Base-by-base conservation (phyloP, 2,888 invertebrate genomes). In the Apocheima hispidaria region DNA sequence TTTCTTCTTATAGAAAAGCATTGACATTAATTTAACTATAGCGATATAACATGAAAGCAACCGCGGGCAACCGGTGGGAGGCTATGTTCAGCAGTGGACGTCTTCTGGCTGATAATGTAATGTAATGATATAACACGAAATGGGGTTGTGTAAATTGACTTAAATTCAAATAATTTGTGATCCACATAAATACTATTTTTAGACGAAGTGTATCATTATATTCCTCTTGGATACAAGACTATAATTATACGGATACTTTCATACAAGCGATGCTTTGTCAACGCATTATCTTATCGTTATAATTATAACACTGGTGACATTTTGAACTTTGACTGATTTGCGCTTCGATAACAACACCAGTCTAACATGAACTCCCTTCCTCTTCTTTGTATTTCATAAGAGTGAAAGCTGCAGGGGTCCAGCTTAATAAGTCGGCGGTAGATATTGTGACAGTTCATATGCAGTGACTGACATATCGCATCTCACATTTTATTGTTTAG, bases 251-350 rank as follows among this genome's bases (percentile, higher is more conserved):
- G 41, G 69, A 66, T 74, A 73, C 70, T 71, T 69, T 75, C 69
- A 78, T 74, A 81, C 75, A 79, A 80, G 73, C 75, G 74, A 72
- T 74, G 70, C 78, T 76, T 82, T 87, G 87, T 86, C 84, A 83
- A 83, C 82, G 79, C 73, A 78, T 77, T 70, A 63, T 72, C 71
- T 84, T 86, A 84, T 82, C 83, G 59, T 69, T n/a, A n/a, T n/a
- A n/a, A n/a, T n/a, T n/a, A 73, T 78, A 76, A 70, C 71, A 73
- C 77, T 76, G 66, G 69, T 83, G 85, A 88, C 87, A 86, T 78
- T 69, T 65, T 77, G 80, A 86, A 85, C 90, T 86, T 73, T 86
- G 83, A 84, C 84, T 87, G 88, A 89, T 89, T 86, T 84, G 86
- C 84, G 82, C 78, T 80, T 63, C 66, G 84, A 84, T 86, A 80